Percentiles rank a stretch among this genome's conserved stretches.
Conservation (phyloP, 2,113 vertebrate species). For the Rynchops niger region DNA sequence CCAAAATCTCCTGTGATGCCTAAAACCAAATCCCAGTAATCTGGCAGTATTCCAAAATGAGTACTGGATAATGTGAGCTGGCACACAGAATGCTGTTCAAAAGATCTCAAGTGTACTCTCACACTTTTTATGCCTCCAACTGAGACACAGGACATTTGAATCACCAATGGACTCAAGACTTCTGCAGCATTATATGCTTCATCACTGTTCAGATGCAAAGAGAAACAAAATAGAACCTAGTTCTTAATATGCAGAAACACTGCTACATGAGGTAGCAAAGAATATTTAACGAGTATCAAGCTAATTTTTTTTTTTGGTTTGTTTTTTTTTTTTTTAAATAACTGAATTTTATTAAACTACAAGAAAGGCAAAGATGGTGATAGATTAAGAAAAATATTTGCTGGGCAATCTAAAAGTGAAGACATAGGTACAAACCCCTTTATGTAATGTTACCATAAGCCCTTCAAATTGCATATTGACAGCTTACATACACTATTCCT, state of each 20-base stretch:
- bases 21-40: background rate
- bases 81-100: background rate
- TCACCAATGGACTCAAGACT: background rate
- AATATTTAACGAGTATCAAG: background rate
- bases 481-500: background rate
- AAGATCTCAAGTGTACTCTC: background rate
- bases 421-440: background rate
- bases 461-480: background rate
- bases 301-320: background rate
- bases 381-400: background rate
- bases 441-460: background rate
- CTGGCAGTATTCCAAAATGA: background rate
- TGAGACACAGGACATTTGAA: background rate
- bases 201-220: background rate
- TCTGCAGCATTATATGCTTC: background rate
- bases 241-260: background rate
- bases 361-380: background rate
- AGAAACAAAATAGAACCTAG: background rate
- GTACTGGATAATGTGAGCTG: background rate
- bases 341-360: slow-evolving; percentile 15
- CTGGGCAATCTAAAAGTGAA: background rate
- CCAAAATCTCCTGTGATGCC: background rate
- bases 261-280: background rate
- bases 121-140: background rate
- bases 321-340: background rate